phyloP scores from a whole-genome alignment of 30 jellyfish, hydroid and myxozoan species.

The Cassiopea andromeda region DNA sequence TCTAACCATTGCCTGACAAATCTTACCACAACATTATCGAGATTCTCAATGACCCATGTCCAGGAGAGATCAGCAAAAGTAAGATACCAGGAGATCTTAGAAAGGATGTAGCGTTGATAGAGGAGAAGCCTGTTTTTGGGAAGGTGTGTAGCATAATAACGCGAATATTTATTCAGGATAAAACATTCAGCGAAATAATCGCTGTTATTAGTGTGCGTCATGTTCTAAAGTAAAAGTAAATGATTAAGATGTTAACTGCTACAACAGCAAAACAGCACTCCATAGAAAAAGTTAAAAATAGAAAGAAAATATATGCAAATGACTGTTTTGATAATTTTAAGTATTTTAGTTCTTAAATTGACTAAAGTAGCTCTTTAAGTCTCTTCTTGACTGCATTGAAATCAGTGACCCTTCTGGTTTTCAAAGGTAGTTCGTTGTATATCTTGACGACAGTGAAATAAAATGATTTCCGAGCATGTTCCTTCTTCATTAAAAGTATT shows the following conservation, averaged over 20 bases:
- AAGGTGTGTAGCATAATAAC: background rate
- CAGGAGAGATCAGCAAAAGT: no score
- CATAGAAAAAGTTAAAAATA: no score
- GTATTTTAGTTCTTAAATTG: background rate
- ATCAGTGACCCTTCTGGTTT: background rate
- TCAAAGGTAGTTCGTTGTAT: background rate
- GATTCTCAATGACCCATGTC: no score
- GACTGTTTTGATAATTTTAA: background rate
- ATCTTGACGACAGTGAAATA: background rate
- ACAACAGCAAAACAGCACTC: background rate
- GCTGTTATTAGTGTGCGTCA: background rate
- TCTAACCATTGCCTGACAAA: no score
- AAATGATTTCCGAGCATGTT: conserved; percentile 9
- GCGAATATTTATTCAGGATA: background rate
- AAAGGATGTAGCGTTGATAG: no score
- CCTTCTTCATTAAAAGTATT: conserved; percentile 13
- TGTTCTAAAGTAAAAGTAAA: background rate
- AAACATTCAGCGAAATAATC: background rate
- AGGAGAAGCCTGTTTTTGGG: no score
- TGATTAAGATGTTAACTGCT: background rate
- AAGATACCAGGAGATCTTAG: no score
- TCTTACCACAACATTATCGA: no score
- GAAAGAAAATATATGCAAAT: background rate
- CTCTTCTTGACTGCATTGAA: background rate
- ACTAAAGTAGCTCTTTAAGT: background rate